Conservation (phyloP, 2,797 vertebrate species). For the Phoeniculus purpureus region DNA sequence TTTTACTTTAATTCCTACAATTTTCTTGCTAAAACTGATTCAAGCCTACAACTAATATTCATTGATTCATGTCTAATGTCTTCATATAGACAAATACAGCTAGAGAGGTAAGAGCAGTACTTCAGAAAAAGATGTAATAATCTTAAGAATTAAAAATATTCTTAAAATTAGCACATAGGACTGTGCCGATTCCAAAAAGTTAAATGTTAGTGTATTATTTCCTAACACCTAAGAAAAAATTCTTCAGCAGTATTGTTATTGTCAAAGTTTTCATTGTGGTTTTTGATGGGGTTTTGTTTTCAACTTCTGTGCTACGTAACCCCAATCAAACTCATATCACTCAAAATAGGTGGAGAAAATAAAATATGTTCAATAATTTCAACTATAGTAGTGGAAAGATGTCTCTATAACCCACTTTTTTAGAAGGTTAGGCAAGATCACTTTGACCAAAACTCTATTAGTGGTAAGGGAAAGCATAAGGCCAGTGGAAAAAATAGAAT, state of each 20-base stretch:
- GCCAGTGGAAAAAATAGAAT: neutral
- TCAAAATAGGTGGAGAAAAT: neutral
- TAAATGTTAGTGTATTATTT: neutral
- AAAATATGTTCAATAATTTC: neutral
- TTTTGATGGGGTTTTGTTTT: neutral
- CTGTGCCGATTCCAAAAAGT: no score
- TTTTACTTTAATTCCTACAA: no score
- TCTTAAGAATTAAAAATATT: neutral
- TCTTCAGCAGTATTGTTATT: neutral
- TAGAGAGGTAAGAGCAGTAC: neutral
- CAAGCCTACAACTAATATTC: no score
- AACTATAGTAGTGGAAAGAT: neutral
- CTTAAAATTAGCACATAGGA: neutral
- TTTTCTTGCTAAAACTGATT: no score
- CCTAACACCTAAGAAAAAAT: neutral
- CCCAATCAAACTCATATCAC: neutral
- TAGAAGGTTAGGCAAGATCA: neutral
- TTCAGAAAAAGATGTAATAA: neutral
- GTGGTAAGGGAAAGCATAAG: neutral
- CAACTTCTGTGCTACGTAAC: neutral
- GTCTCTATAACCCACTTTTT: neutral
- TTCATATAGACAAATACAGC: neutral
- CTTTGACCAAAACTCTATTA: neutral
- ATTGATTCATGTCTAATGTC: no score
- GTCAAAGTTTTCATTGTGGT: neutral